Evolutionary conservation across 2,888 invertebrate genomes (phyloP).

Genomic region (Epinotia demarniana): DNA sequence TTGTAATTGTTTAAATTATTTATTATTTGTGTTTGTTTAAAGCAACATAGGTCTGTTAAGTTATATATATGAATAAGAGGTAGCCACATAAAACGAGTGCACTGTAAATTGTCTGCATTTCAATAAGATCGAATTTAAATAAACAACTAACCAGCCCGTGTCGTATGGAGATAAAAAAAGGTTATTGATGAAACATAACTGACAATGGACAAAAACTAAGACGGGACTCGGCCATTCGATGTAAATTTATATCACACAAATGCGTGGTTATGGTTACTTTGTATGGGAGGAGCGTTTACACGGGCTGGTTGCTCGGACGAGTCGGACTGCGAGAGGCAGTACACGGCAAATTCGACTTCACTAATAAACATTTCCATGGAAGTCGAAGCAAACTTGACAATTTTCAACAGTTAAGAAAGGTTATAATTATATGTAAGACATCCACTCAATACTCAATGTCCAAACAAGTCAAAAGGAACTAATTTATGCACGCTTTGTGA

Average conservation of each 20-base stretch:
- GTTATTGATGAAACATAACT: constrained; percentile 29
- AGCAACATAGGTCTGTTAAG: too few relatives aligned
- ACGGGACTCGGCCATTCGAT: constrained; percentile 24
- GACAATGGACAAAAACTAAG: constrained; percentile 26
- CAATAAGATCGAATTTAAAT: constrained; percentile 21
- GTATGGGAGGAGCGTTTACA: constrained; percentile 18
- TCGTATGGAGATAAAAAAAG: constrained; percentile 14
- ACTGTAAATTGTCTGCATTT: not conserved
- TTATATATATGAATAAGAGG: not conserved
- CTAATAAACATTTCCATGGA: too few relatives aligned
- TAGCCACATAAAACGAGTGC: not conserved
- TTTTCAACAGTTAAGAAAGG: too few relatives aligned
- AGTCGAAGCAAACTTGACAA: too few relatives aligned
- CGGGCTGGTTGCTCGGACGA: not conserved
- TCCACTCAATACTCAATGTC: too few relatives aligned
- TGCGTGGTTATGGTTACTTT: constrained; percentile 17
- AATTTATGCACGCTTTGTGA: too few relatives aligned
- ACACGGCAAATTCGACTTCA: too few relatives aligned
- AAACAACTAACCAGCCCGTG: constrained; percentile 13
- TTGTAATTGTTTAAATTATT: too few relatives aligned
- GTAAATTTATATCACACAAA: constrained; percentile 25
- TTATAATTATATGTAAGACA: too few relatives aligned
- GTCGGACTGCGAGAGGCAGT: not conserved
- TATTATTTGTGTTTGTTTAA: too few relatives aligned
- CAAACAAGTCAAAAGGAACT: too few relatives aligned